Evolutionary conservation across 2,113 vertebrate species (phyloP).

Genomic region (Scatophagus argus): DNA sequence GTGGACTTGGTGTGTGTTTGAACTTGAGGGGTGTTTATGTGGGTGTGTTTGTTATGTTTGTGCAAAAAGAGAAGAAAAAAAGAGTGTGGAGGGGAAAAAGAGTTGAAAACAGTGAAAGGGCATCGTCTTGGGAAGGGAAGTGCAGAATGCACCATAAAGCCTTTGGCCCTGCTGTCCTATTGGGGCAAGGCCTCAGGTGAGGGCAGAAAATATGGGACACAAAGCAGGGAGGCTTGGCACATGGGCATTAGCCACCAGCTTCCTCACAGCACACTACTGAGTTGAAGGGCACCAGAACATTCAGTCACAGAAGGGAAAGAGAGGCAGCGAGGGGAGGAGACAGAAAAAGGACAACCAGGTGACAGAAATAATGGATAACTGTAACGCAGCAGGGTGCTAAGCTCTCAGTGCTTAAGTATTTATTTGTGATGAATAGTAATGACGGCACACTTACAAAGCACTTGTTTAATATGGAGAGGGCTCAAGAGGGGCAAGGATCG

Average conservation of each 20-base stretch:
- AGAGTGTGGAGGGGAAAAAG: background rate
- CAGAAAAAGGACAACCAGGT: constrained; percentile 67
- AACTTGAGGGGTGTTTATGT: constrained; percentile 60
- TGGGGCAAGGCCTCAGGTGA: constrained; percentile 71
- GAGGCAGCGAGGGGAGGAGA: constrained; percentile 48
- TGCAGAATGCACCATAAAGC: constrained; percentile 34
- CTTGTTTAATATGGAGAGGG: constrained; percentile 81
- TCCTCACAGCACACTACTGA: constrained; percentile 63
- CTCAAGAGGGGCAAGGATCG: constrained; percentile 67
- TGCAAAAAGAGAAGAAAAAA: constrained; percentile 11
- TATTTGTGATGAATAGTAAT: constrained; percentile 87
- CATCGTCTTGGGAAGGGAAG: constrained; percentile 59
- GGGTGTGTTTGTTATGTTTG: constrained; percentile 42
- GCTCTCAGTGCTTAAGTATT: constrained; percentile 85
- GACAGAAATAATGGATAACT: constrained; percentile 78
- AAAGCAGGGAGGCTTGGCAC: constrained; percentile 71
- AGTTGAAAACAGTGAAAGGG: constrained; percentile 45
- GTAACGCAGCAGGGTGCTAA: constrained; percentile 81
- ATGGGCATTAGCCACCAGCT: constrained; percentile 64
- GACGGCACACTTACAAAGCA: constrained; percentile 83
- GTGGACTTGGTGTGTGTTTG: constrained; percentile 52
- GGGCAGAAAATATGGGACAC: constrained; percentile 70
- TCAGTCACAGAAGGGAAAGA: constrained; percentile 48
- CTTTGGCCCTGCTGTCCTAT: constrained; percentile 58
- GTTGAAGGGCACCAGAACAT: constrained; percentile 76